phyloP scores from a whole-genome alignment of 2,113 vertebrate genomes.

The Rostratula benghalensis region DNA sequence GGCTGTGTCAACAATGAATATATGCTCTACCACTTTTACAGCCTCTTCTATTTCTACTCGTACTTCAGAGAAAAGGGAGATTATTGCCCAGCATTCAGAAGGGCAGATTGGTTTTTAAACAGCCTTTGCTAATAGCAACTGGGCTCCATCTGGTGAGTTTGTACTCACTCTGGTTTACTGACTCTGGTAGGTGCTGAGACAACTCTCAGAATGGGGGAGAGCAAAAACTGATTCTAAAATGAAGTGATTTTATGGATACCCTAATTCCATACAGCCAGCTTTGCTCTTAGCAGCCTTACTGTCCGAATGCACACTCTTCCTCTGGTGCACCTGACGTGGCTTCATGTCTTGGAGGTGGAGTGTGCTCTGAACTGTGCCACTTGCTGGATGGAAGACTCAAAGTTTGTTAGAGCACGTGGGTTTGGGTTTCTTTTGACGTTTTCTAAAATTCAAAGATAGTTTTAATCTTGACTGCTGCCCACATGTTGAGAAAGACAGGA shows the following conservation, averaged over 20 bases:
- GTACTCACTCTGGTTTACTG: not conserved
- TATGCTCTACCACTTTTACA: not conserved
- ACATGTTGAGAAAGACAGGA: not conserved
- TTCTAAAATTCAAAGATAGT: not conserved
- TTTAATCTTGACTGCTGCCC: not conserved
- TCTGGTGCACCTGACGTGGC: not conserved
- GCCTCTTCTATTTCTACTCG: not conserved
- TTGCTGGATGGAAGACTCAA: not conserved
- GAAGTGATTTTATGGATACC: not conserved
- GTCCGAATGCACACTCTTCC: not conserved
- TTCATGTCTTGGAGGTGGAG: not conserved
- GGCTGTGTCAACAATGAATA: not conserved
- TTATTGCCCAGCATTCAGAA: not conserved
- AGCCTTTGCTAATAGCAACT: not conserved
- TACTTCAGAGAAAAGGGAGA: not conserved
- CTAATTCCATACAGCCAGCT: not conserved
- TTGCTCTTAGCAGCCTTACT: not conserved
- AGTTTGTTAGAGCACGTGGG: not conserved
- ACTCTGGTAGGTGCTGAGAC: not conserved
- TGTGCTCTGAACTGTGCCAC: not conserved
- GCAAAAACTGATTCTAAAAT: not conserved
- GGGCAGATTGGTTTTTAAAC: not conserved
- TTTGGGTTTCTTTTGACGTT: not conserved
- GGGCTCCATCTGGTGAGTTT: not conserved
- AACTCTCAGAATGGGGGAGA: not conserved